These are phyloP conservation scores for Caenorhabditis angaria DNA, from an alignment of 2,888 invertebrate species.

Conservation along the genomic window DNA sequence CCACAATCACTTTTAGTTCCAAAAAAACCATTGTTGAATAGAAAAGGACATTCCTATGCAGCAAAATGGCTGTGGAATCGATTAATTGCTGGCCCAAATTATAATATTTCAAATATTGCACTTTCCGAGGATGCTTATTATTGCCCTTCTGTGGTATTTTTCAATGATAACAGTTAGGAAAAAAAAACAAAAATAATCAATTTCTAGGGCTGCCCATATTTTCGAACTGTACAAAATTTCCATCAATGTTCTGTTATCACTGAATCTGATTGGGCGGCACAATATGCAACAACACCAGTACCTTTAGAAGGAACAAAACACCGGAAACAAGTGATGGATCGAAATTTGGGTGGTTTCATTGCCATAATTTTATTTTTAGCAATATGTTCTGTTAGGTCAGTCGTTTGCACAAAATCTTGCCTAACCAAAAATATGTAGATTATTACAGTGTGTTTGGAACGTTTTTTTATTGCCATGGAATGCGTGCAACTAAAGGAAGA, in stretches of 20 bases:
- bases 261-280: constrained; percentile 43
- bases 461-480: constrained; percentile 64
- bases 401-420: neutral
- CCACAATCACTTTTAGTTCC: constrained; percentile 64
- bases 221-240: constrained; percentile 66
- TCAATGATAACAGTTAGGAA: neutral
- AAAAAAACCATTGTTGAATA: constrained; percentile 61
- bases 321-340: constrained; percentile 19
- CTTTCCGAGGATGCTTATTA: constrained; percentile 66
- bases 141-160: constrained; percentile 58
- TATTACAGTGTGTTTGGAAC: constrained; percentile 56
- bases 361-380: constrained; percentile 9
- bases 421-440: neutral
- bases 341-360: constrained; percentile 36
- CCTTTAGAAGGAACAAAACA: constrained; percentile 17
- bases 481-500: constrained; percentile 63
- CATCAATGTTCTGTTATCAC: constrained; percentile 57
- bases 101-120: constrained; percentile 57
- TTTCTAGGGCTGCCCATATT: constrained; percentile 65
- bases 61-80: constrained; percentile 72
- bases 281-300: neutral
- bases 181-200: neutral
- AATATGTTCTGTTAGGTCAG: constrained; percentile 17
- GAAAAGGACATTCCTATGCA: constrained; percentile 68
- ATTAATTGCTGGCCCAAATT: constrained; percentile 63